phyloP scores from a whole-genome alignment of 92 coral and sea anemone genomes.

The Epizoanthus stellaris region DNA sequence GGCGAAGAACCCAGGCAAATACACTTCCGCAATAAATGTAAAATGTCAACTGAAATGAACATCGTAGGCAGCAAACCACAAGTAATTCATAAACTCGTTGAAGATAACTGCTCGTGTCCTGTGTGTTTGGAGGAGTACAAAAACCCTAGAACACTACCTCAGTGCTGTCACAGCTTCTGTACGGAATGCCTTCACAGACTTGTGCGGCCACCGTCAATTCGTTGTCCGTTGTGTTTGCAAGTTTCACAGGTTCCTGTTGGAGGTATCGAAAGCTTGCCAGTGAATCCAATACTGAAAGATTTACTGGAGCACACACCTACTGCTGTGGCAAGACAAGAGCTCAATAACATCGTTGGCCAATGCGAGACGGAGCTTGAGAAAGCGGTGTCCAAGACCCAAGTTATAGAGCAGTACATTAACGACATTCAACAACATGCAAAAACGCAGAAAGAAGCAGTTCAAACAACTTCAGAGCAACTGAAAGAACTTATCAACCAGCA shows the following conservation, averaged over 20 bases:
- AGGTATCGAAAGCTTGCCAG: constrained; percentile 13
- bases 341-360: neutral
- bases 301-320: constrained; percentile 12
- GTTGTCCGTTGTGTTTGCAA: constrained; percentile 11
- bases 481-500: neutral
- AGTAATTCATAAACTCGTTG: neutral
- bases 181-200: neutral
- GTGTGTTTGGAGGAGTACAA: constrained; percentile 13
- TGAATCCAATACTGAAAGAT: constrained; percentile 11
- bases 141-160: constrained; percentile 7
- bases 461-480: neutral
- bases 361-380: constrained; percentile 5
- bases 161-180: constrained; percentile 21
- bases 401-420: neutral
- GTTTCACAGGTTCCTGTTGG: neutral
- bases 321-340: neutral
- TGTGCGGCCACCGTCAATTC: neutral
- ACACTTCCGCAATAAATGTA: too few relatives aligned
- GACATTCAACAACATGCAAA: neutral
- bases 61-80: constrained; percentile 58
- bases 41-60: neutral
- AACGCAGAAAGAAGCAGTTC: neutral
- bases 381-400: neutral
- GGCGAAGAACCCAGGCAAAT: too few relatives aligned
- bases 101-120: constrained; percentile 11